Percentiles rank a stretch among this genome's conserved stretches.
These are phyloP conservation scores for Leistus spinibarbis DNA, from an alignment of 2,888 invertebrate species.

Conservation along the genomic window DNA sequence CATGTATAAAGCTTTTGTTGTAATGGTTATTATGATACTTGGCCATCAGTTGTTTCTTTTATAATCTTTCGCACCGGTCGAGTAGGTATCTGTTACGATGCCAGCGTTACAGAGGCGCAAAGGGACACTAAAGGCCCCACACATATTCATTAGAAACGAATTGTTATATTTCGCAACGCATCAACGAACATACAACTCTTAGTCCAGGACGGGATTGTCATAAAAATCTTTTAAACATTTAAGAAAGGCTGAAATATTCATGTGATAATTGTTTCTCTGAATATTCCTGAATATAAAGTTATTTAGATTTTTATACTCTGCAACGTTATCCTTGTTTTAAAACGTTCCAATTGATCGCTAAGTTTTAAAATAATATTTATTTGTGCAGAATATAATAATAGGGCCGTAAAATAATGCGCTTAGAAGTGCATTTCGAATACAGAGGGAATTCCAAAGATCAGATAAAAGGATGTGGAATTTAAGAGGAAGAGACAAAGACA, in stretches of 20 bases:
- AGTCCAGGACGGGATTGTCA: background rate
- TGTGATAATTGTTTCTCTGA: no score
- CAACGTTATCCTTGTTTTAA: no score
- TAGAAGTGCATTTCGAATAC: background rate
- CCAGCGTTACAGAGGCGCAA: conserved; percentile 16
- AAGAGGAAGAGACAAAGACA: background rate
- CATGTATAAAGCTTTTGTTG: conserved; percentile 19
- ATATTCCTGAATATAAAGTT: no score
- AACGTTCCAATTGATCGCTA: no score
- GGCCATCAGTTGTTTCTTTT: conserved; percentile 30
- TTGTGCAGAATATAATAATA: no score
- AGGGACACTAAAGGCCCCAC: conserved; percentile 47
- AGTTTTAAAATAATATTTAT: no score
- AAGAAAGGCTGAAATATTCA: no score
- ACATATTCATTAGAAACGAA: conserved; percentile 52
- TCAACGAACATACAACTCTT: conserved; percentile 42
- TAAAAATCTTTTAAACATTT: background rate
- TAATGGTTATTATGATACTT: conserved; percentile 8
- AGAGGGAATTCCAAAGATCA: background rate
- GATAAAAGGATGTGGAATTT: background rate
- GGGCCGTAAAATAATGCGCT: no score
- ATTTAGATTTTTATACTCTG: no score
- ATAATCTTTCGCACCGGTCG: no score
- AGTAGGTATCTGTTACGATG: conserved; percentile 1
- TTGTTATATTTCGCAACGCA: conserved; percentile 55